phyloP scores from a whole-genome alignment of 2,797 vertebrate species.

The Sebastes ruberrimus region DNA sequence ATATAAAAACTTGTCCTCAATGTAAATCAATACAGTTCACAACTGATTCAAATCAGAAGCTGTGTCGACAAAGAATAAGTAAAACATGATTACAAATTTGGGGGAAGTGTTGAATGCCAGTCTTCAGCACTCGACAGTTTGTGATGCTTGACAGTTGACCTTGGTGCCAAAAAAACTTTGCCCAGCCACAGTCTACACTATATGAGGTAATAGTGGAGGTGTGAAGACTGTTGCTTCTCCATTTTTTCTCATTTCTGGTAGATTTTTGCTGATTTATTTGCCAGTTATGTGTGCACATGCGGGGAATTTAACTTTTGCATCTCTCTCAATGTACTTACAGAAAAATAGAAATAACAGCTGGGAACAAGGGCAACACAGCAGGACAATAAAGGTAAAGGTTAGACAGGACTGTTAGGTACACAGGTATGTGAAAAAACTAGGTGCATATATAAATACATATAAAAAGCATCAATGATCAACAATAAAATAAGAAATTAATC shows the following conservation, averaged over 20 bases:
- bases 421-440: too few relatives aligned
- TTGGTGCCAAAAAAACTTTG: not conserved
- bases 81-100: not conserved
- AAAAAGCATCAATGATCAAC: too few relatives aligned
- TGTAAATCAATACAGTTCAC: not conserved
- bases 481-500: too few relatives aligned
- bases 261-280: not conserved
- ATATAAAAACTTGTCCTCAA: not conserved
- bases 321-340: too few relatives aligned
- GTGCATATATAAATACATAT: too few relatives aligned
- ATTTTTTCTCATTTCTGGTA: not conserved
- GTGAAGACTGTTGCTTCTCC: not conserved
- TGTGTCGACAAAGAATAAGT: not conserved
- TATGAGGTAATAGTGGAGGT: not conserved
- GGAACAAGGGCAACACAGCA: too few relatives aligned
- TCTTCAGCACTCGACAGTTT: not conserved
- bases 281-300: too few relatives aligned
- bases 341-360: too few relatives aligned
- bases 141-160: not conserved
- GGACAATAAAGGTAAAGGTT: too few relatives aligned
- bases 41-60: not conserved
- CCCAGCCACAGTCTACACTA: not conserved
- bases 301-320: too few relatives aligned
- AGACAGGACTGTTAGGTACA: too few relatives aligned
- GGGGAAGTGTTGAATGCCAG: not conserved